Percentiles rank a stretch among this genome's conserved stretches.
phyloP scores from a whole-genome alignment of 2,113 vertebrate species.

The Varanus komodoensis region DNA sequence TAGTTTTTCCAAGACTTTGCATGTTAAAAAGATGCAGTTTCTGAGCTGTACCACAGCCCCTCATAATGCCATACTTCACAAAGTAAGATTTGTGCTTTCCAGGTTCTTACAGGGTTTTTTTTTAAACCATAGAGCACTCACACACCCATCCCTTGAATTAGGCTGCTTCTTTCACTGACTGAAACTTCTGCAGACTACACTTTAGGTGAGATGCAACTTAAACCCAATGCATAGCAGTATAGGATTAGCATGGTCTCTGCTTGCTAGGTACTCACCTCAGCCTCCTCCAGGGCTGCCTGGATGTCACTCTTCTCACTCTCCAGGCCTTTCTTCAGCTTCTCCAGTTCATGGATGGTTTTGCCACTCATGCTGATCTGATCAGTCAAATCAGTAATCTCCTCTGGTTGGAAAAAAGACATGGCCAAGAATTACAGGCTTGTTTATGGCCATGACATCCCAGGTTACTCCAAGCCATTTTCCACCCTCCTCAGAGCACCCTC shows the following conservation, averaged over 20 bases:
- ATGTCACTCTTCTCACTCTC: constrained; percentile 91
- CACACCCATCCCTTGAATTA: not conserved
- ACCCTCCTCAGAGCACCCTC: not conserved
- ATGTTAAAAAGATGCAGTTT: not conserved
- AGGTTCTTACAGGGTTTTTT: not conserved
- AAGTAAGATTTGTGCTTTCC: not conserved
- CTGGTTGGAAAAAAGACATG: constrained; percentile 67
- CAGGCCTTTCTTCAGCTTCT: constrained; percentile 92
- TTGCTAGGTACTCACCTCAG: constrained; percentile 80
- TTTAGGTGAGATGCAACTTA: not conserved
- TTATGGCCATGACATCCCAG: not conserved
- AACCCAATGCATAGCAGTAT: not conserved
- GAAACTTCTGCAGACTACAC: not conserved
- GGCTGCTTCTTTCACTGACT: no score
- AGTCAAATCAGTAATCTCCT: constrained; percentile 91
- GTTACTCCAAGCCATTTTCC: not conserved
- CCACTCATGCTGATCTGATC: constrained; percentile 90
- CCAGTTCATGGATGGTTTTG: constrained; percentile 93
- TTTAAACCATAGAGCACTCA: not conserved
- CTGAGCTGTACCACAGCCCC: not conserved
- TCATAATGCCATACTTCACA: not conserved
- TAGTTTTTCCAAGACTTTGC: not conserved
- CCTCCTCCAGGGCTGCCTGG: constrained; percentile 93
- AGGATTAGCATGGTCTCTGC: not conserved
- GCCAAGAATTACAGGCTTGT: accelerated